Evolutionary conservation across 2,797 vertebrate species (phyloP), one percentile per base, ranked within the genome.

Genomic region (Malurus leucopterus): DNA sequence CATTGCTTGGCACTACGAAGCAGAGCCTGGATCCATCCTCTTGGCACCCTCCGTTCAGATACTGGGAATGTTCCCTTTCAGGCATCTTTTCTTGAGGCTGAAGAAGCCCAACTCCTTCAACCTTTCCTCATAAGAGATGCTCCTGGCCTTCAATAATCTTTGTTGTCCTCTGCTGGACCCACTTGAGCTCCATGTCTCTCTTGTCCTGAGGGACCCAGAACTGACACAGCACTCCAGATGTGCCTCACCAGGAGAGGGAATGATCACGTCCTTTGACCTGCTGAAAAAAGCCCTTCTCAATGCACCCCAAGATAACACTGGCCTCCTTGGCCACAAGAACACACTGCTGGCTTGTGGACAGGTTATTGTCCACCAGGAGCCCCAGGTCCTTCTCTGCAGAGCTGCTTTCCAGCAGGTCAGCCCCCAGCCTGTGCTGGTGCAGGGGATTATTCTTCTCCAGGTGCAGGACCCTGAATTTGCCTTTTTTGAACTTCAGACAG

Each of bases 401-500:
- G 43, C 26, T 51, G 30, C 46, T 55, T 21, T n/a, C 47, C 34
- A 32, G 29, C 3, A 38, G 58, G 5, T 47, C 11, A 5, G 12
- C 3, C 6, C n/a, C 6, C 19, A 34, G 26, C 11, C 38, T 51
- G 15, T 36, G 20, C 43, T 57, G 18, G 30, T 46, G 19, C 17
- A 3, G 2, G 4, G 2, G 4, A 2, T 47, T 54, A 1, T 30
- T 74, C 63, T 3, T 72, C 7, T 5, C 4, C 24, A 22, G 58
- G 10, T 34, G 8, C 44, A 55, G 43, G 7, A 44, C 6, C 0
- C 4, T 4, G 17, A 5, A 57, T 63, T 69, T 81, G 57, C 32
- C 29, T 30, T 44, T 63, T 18, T 29, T 46, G 32, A 63, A 51
- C 32, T 88, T 69, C 44, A 63, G 12, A 22, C 11, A 8, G 13